Evolutionary conservation across 2,113 vertebrate species (phyloP).

Genomic region (Nycticebus coucang): DNA sequence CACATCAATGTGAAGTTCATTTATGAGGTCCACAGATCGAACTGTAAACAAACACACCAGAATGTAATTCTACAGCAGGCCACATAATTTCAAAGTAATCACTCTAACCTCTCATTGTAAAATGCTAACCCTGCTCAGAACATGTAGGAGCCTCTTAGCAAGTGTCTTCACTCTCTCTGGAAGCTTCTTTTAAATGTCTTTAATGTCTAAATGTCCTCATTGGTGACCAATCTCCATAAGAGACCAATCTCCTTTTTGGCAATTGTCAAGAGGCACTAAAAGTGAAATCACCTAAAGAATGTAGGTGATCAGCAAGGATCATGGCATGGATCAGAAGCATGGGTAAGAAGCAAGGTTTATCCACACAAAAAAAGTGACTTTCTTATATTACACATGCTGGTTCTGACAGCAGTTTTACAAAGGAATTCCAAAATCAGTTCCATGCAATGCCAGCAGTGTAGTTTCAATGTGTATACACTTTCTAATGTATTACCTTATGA

Average conservation of each 20-base stretch:
- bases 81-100: not conserved
- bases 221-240: not conserved
- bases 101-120: not conserved
- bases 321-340: no score
- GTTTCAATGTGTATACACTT: not conserved
- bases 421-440: not conserved
- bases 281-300: conserved; percentile 1
- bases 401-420: conserved; percentile 19
- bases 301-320: not conserved
- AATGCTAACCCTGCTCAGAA: not conserved
- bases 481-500: not conserved
- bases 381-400: not conserved
- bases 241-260: not conserved
- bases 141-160: not conserved
- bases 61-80: not conserved
- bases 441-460: not conserved
- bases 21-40: not conserved
- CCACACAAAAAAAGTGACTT: not conserved
- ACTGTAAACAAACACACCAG: not conserved
- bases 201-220: not conserved
- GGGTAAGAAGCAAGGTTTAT: not conserved
- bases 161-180: not conserved
- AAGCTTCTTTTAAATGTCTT: not conserved
- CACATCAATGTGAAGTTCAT: not conserved
- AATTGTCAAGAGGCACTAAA: not conserved